Evolutionary conservation across 2,797 vertebrate genomes (phyloP).

Genomic region (Malurus leucopterus): DNA sequence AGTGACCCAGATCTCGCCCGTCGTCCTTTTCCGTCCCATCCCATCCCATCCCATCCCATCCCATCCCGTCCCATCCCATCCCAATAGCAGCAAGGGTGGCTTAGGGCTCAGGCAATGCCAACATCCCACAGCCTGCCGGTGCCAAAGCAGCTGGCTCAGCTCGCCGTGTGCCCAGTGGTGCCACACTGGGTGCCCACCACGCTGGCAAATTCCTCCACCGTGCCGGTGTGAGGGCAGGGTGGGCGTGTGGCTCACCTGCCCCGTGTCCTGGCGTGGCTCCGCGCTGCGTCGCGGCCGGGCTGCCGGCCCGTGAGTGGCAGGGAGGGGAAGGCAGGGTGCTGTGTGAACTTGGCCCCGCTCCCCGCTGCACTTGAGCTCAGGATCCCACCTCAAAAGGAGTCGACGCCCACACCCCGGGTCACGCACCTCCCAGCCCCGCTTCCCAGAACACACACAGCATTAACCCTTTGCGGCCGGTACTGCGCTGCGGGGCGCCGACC

Average conservation of each 20-base stretch:
- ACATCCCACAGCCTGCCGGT: neutral
- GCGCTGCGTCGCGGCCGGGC: neutral
- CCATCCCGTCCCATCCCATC: neutral
- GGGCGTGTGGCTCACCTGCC: constrained; percentile 18
- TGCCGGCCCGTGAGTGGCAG: neutral
- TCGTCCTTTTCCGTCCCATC: neutral
- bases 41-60: neutral
- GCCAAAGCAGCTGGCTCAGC: neutral
- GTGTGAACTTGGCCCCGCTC: constrained; percentile 32
- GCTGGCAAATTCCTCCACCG: neutral
- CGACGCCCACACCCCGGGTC: constrained; percentile 62
- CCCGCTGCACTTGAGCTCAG: constrained; percentile 21
- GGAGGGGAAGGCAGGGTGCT: constrained; percentile 9
- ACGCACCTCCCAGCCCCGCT: constrained; percentile 57
- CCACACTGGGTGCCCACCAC: rapidly evolving
- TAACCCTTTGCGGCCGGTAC: constrained; percentile 61
- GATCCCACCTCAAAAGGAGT: constrained; percentile 62
- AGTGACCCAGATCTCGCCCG: neutral
- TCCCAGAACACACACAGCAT: constrained; percentile 59
- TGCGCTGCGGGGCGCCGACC: neutral
- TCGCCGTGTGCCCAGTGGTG: neutral
- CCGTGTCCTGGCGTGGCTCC: constrained; percentile 30
- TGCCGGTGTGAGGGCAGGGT: neutral
- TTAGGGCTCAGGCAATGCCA: neutral
- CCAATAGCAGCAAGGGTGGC: neutral